These are phyloP conservation scores for Steinernema hermaphroditum DNA, from an alignment of 2,888 invertebrate genomes.

Conservation along the genomic window DNA sequence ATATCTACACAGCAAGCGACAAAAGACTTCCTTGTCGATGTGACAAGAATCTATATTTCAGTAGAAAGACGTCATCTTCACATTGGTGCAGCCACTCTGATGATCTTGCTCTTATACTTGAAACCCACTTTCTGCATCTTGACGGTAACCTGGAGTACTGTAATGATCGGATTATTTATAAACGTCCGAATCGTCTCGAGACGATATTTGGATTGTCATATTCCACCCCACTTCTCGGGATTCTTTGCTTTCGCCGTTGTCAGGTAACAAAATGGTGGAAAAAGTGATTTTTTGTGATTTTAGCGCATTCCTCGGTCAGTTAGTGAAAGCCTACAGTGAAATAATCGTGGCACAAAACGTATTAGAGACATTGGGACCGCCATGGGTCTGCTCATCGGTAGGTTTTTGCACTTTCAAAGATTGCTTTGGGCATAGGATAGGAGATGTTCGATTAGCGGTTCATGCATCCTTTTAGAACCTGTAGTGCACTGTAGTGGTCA, in stretches of 20 bases:
- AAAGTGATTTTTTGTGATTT: background rate
- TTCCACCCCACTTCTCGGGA: background rate
- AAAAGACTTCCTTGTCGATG: too few relatives aligned
- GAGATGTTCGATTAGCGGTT: too few relatives aligned
- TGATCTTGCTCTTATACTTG: too few relatives aligned
- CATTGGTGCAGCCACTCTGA: too few relatives aligned
- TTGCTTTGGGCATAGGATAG: too few relatives aligned
- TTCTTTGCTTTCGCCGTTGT: background rate
- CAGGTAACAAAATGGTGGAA: background rate
- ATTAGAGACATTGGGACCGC: background rate
- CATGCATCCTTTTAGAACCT: background rate
- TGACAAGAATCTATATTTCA: too few relatives aligned
- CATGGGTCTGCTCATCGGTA: background rate
- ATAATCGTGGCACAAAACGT: background rate
- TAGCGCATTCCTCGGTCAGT: background rate
- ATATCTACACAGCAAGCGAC: too few relatives aligned
- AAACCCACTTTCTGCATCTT: background rate
- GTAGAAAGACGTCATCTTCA: too few relatives aligned
- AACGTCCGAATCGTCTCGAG: background rate
- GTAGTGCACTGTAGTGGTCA: too few relatives aligned
- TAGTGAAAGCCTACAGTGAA: background rate
- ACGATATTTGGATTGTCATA: background rate
- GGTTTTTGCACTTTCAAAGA: too few relatives aligned
- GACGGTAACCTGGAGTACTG: background rate
- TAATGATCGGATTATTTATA: background rate